Percentiles rank a stretch among this genome's conserved stretches.
phyloP scores from a whole-genome alignment of 2,797 vertebrate species.

The Cossypha heuglini region DNA sequence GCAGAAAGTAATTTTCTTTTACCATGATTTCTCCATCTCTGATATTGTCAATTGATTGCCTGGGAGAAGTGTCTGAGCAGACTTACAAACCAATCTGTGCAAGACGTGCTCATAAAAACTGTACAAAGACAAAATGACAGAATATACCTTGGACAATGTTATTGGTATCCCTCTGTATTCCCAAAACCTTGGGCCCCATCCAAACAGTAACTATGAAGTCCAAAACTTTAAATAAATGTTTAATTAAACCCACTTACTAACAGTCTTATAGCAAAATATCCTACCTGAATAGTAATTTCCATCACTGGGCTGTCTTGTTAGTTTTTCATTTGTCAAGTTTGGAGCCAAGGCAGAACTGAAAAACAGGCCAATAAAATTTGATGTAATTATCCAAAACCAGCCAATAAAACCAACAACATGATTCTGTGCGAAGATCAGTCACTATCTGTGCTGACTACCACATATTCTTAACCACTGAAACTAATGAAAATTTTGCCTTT shows the following conservation, averaged over 20 bases:
- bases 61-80: background rate
- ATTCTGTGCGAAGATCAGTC: background rate
- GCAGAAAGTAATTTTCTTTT: background rate
- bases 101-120: background rate
- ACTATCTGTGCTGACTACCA: background rate
- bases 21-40: background rate
- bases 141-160: background rate
- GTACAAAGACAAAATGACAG: background rate
- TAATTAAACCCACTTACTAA: background rate
- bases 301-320: constrained; percentile 47
- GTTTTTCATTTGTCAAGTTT: constrained; percentile 67
- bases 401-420: background rate
- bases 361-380: constrained; percentile 30
- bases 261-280: background rate
- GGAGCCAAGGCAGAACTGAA: constrained; percentile 68
- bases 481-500: background rate
- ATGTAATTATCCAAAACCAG: background rate
- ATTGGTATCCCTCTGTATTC: background rate
- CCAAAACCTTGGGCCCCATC: background rate
- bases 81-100: background rate
- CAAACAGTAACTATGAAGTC: background rate
- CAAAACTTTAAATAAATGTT: background rate
- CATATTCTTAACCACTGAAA: background rate
- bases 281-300: constrained; percentile 73
- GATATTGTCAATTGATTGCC: background rate